These are phyloP conservation scores for Drosophila willistoni DNA, from an alignment of 1,140 invertebrate species.

Conservation along the genomic window DNA sequence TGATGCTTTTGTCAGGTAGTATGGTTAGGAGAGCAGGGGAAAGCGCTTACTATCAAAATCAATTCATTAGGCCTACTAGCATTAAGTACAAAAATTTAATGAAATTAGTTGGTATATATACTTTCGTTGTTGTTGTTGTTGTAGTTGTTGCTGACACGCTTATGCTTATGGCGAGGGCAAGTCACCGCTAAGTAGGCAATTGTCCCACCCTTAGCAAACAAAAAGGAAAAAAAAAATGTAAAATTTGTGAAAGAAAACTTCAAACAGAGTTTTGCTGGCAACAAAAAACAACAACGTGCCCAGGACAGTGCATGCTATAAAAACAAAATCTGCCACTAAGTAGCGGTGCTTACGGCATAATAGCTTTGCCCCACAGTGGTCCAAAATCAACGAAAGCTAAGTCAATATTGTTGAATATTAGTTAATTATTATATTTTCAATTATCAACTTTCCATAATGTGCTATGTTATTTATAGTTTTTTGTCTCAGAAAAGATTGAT, in stretches of 20 bases:
- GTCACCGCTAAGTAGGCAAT: conserved; percentile 51
- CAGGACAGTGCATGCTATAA: conserved; percentile 33
- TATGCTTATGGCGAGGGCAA: conserved; percentile 40
- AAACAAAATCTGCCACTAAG: conserved; percentile 76
- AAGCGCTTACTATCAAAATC: conserved; percentile 50
- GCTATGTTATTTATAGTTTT: too few relatives aligned
- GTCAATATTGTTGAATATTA: too few relatives aligned
- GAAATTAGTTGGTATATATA: conserved; percentile 47
- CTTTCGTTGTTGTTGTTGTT: neutral
- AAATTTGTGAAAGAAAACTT: conserved; percentile 55
- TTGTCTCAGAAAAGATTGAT: too few relatives aligned
- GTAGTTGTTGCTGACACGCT: conserved; percentile 7
- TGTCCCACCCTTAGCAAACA: conserved; percentile 38
- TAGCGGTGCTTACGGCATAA: conserved; percentile 75
- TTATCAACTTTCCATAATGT: neutral
- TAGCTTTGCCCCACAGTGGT: conserved; percentile 55
- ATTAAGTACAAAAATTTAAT: conserved; percentile 59
- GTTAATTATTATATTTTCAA: too few relatives aligned
- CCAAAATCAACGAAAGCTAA: neutral
- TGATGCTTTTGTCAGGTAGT: conserved; percentile 38
- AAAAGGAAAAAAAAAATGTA: conserved; percentile 21
- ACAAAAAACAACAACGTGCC: too few relatives aligned
- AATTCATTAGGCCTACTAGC: conserved; percentile 65
- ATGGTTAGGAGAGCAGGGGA: neutral
- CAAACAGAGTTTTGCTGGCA: conserved; percentile 42